Evolutionary conservation across 2,888 invertebrate species (phyloP), one percentile per base, ranked within the genome.

Genomic region (Pediacus dermestoides): DNA sequence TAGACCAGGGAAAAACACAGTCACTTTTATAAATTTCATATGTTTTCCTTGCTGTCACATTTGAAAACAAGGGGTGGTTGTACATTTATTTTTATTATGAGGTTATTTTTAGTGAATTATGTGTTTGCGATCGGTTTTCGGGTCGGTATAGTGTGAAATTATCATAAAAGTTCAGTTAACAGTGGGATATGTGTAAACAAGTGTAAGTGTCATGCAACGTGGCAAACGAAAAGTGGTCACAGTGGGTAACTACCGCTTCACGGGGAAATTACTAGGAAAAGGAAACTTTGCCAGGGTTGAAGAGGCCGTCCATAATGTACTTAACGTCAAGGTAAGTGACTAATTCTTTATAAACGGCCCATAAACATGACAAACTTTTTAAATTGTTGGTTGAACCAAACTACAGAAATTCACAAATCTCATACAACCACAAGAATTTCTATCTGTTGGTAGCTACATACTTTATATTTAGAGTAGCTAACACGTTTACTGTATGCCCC

Each of bases 241-340:
- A 67, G 75, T 85, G 52, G 85, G 85, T 38, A 81, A 80, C 61
- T 86, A 85, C 68, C 72, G 76, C 57, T 78, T 85, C 76, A 81
- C 81, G 38, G 82, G 82, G 41, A 76, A 75, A 54, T 71, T 78
- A 39, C 71, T 86, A 39, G 85, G 85, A 27, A 85, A 83, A 66
- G 86, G 85, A 44, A 85, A 83, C 67, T 85, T 85, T 64, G 85
- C 85, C 12, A 74, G 77, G 53, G 85, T 86, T 30, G 82, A 84
- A 62, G 81, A 85, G 63, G 85, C 84, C 8, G 75, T 78, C 16
- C 85, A 85, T 64, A 74, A 74, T 45, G 65, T 81, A 37, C 76
- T 85, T 34, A 78, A 80, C 51, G 75, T 78, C 56, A 83, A 83
- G 81, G 84, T 84, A 63, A 60, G 64, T 52, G 36, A 15, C 11